Evolutionary conservation across 92 coral and sea anemone genomes (phyloP).

Genomic region (Actinostola sp.): DNA sequence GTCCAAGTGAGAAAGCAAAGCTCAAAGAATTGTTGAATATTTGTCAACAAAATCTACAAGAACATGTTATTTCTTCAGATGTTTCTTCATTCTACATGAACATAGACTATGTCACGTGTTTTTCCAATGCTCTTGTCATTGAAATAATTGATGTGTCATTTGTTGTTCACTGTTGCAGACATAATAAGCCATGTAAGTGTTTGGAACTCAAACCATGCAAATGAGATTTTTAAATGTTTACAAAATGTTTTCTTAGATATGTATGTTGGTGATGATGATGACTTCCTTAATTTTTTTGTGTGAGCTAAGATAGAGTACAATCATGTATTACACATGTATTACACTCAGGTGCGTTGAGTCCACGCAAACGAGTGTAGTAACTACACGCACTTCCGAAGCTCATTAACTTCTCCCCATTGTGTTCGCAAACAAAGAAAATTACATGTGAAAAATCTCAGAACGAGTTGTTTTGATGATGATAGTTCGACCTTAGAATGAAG

Average conservation of each 20-base stretch:
- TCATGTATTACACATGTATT: too few species aligned
- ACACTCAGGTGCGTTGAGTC: too few species aligned
- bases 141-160: constrained; percentile 30
- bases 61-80: constrained; percentile 1
- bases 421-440: too few species aligned
- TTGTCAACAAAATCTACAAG: constrained; percentile 10
- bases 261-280: constrained; percentile 13
- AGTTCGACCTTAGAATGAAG: too few species aligned
- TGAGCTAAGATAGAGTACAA: too few species aligned
- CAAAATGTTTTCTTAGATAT: constrained; percentile 33
- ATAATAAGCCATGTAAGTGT: constrained; percentile 26
- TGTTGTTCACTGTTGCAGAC: constrained; percentile 42
- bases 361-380: too few species aligned
- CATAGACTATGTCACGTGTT: constrained; percentile 42
- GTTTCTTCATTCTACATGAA: constrained; percentile 25
- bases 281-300: too few species aligned
- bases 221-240: constrained; percentile 19
- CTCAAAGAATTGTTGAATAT: neutral
- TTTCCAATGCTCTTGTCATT: constrained; percentile 17
- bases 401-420: too few species aligned
- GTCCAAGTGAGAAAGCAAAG: constrained; percentile 9
- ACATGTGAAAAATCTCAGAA: too few species aligned
- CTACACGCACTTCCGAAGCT: too few species aligned
- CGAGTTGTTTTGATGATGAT: too few species aligned
- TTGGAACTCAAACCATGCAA: constrained; percentile 25